Conservation (phyloP, 2,113 vertebrate species). For the Hiodon tergisus region DNA sequence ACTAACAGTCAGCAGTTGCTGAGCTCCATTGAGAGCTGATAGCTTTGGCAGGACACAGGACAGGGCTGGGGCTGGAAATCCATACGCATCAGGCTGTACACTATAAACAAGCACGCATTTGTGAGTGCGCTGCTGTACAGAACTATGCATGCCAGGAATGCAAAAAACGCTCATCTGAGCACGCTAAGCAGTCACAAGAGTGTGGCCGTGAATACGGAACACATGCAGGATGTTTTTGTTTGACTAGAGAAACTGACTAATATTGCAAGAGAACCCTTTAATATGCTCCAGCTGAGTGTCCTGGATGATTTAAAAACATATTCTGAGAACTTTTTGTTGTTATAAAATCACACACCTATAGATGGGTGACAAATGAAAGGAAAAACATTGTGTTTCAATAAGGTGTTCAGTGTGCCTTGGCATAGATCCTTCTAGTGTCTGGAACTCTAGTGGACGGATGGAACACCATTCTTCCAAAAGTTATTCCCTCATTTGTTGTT, state of each 20-base stretch:
- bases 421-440: no score
- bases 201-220: background rate
- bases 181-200: background rate
- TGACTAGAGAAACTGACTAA: background rate
- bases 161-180: background rate
- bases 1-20: conserved; percentile 40
- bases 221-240: background rate
- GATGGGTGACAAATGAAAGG: no score
- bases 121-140: background rate
- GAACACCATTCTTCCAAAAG: no score
- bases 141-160: conserved; percentile 3
- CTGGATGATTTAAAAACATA: background rate
- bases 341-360: no score
- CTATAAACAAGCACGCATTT: background rate
- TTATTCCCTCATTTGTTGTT: no score
- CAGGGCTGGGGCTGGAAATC: conserved; percentile 19
- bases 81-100: conserved; percentile 4
- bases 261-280: no score
- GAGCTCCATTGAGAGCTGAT: conserved; percentile 11
- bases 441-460: no score
- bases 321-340: background rate
- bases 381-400: no score
- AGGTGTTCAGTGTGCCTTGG: no score
- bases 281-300: no score
- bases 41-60: background rate